These are phyloP conservation scores for Sycophila texana DNA, from an alignment of 2,888 invertebrate genomes.

Conservation along the genomic window DNA sequence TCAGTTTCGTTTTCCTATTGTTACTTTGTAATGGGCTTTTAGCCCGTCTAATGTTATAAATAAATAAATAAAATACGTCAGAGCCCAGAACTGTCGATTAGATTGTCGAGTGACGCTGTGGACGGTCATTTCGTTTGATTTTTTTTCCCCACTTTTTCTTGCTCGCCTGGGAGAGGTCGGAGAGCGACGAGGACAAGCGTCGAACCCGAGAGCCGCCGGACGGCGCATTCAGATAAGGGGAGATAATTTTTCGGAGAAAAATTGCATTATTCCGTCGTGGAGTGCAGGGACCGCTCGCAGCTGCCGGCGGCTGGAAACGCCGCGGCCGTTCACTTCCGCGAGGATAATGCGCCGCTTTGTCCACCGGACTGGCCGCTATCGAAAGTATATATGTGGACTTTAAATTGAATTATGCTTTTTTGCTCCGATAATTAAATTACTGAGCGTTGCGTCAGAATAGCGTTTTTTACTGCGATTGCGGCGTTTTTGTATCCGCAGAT, in stretches of 20 bases:
- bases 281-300: background rate
- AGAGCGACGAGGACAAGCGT: background rate
- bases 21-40: too few species aligned
- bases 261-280: background rate
- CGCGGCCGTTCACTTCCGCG: too few species aligned
- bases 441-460: background rate
- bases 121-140: background rate
- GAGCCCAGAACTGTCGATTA: too few species aligned
- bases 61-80: too few species aligned
- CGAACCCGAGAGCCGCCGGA: too few species aligned
- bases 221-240: background rate
- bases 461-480: too few species aligned
- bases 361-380: background rate
- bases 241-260: background rate
- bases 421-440: conserved; percentile 1
- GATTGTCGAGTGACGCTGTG: too few species aligned
- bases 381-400: background rate
- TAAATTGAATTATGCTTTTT: background rate
- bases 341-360: background rate
- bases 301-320: too few species aligned
- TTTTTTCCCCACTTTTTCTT: too few species aligned
- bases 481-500: too few species aligned
- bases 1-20: too few species aligned
- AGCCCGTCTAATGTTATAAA: too few species aligned
- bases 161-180: background rate